Percentiles rank a stretch among this genome's conserved stretches.
Conservation (phyloP, 1,140 invertebrate species). For the Vollenhovia emeryi region DNA sequence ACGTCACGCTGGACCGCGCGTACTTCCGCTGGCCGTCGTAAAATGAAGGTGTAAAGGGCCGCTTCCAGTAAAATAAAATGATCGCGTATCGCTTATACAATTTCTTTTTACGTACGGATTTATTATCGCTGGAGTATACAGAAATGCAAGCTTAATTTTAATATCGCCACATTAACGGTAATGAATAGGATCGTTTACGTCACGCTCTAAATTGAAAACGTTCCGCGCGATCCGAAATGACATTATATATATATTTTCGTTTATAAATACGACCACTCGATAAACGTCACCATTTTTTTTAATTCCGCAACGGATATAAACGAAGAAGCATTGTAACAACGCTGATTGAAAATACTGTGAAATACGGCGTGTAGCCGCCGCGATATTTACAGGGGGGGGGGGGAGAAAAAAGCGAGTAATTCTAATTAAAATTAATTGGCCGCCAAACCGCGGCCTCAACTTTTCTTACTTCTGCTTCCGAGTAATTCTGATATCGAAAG, state of each 20-base stretch:
- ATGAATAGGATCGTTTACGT: background rate
- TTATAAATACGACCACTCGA: slow-evolving; percentile 36
- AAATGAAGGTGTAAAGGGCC: slow-evolving; percentile 22
- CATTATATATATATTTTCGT: background rate
- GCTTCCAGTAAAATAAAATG: background rate
- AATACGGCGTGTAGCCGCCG: background rate
- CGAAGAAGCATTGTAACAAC: background rate
- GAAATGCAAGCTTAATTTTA: slow-evolving; percentile 17
- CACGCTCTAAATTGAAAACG: background rate
- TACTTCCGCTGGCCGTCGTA: background rate
- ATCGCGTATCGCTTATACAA: background rate
- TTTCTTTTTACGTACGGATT: background rate
- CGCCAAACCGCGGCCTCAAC: background rate
- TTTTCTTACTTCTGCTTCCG: background rate
- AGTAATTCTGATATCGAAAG: slow-evolving; percentile 1
- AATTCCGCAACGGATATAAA: slow-evolving; percentile 22
- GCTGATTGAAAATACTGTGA: slow-evolving; percentile 16
- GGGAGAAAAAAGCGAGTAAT: background rate
- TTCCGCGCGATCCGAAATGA: slow-evolving; percentile 13
- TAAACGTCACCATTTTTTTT: slow-evolving; percentile 29
- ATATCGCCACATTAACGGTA: background rate
- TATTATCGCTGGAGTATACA: background rate
- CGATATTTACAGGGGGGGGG: background rate
- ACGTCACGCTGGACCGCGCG: background rate
- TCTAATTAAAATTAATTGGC: slow-evolving; percentile 30